phyloP scores from a whole-genome alignment of 1,140 invertebrate genomes.

The Lordiphosa collinella region DNA sequence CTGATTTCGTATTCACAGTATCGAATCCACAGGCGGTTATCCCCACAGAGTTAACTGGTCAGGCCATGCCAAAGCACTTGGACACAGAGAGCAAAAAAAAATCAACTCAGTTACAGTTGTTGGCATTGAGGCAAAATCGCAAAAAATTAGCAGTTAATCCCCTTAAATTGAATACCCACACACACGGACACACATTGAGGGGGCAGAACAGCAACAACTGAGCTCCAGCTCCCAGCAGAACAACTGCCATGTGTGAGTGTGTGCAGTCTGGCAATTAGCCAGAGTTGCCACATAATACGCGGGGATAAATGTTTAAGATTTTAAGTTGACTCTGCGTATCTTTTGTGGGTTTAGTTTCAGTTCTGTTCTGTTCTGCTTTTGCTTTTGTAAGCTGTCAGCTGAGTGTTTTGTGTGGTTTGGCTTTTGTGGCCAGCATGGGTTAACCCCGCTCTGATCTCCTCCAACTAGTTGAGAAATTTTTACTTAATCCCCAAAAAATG shows the following conservation, averaged over 20 bases:
- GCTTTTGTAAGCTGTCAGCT: slow-evolving; percentile 52
- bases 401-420: slow-evolving; percentile 48
- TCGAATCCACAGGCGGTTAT: slow-evolving; percentile 57
- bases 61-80: background rate
- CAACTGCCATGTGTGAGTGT: slow-evolving; percentile 18
- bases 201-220: background rate
- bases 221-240: slow-evolving; percentile 11
- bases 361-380: slow-evolving; percentile 23
- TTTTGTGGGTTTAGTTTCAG: slow-evolving; percentile 38
- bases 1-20: slow-evolving; percentile 23
- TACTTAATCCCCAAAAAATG: too few relatives aligned
- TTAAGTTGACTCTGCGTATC: slow-evolving; percentile 55
- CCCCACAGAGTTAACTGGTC: slow-evolving; percentile 36
- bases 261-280: slow-evolving; percentile 66
- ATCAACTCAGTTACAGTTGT: slow-evolving; percentile 40
- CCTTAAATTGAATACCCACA: slow-evolving; percentile 77
- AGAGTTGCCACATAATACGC: slow-evolving; percentile 78
- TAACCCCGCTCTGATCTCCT: slow-evolving; percentile 50
- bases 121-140: slow-evolving; percentile 70
- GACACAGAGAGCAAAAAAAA: slow-evolving; percentile 6
- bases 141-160: slow-evolving; percentile 80
- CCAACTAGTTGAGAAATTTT: slow-evolving; percentile 58
- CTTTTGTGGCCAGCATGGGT: slow-evolving; percentile 54
- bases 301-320: slow-evolving; percentile 78
- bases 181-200: slow-evolving; percentile 9